Base-by-base conservation (phyloP, 2,113 vertebrate genomes). In the Aix galericulata region DNA sequence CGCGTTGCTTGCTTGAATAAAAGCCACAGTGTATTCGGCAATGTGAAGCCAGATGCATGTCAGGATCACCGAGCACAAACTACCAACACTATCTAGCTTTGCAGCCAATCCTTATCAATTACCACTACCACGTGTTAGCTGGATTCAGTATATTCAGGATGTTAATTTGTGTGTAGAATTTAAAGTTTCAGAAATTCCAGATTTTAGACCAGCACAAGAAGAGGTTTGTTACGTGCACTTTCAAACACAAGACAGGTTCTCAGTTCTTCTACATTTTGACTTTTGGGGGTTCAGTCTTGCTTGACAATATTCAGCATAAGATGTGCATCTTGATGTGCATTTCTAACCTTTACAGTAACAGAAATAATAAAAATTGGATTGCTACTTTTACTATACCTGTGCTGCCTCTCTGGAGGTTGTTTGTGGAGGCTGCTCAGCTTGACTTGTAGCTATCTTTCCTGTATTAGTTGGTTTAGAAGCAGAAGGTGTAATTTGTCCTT, bases 381-480 rank as follows among this genome's bases (percentile, higher is more conserved):
- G 21, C 8, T 73, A 9, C 7, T 85, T 85, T 23, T 78, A 27
- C 11, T 3, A 31, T 91, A 98, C 98, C 97, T 98, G 95, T 93
- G 86, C 63, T 75, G 46, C 58, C 34, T 95, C 96, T 74, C 5
- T 3, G n/a, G 94, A 63, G 59, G 91, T 63, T 55, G 84, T 53
- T 68, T 86, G 55, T 34, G 76, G 40, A 17, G 32, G 52, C 79
- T 94, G 89, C 5, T 94, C 96, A 83, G 86, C 83, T 29, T 60
- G 56, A 73, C 34, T 9, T 38, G 94, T 55, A 71, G 71, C 40
- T 36, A 73, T 68, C 91, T 97, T 94, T 96, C 91, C 96, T 23
- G 13, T 34, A 64, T 46, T 62, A 53, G 22, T 82, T 93, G 91
- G 76, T 58, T 96, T 96, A 72, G 82, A 76, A 82, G 64, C 26